phyloP scores from a whole-genome alignment of 1,140 invertebrate genomes.

The Amphibalanus amphitrite region DNA sequence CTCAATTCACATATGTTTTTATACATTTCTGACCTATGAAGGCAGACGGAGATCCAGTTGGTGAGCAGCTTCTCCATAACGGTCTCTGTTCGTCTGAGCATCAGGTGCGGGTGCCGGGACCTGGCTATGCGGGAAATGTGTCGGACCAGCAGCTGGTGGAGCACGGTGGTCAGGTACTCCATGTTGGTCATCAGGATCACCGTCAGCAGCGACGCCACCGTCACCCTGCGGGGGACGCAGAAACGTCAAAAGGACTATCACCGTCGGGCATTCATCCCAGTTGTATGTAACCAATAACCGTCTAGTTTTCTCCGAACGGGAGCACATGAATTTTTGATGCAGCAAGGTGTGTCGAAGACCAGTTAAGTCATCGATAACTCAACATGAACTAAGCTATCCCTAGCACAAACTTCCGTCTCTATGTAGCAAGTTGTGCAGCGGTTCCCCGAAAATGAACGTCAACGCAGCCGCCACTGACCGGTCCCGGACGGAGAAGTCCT shows the following conservation, averaged over 20 bases:
- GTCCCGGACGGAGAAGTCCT: conserved; percentile 77
- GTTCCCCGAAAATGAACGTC: too few relatives aligned
- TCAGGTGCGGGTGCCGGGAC: conserved; percentile 77
- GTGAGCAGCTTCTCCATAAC: conserved; percentile 98
- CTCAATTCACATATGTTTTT: not conserved
- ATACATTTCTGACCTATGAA: conserved; percentile 89
- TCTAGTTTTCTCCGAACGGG: too few relatives aligned
- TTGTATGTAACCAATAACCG: too few relatives aligned
- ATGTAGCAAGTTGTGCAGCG: too few relatives aligned
- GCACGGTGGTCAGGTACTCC: conserved; percentile 29
- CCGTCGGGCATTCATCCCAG: too few relatives aligned
- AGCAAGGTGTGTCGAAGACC: too few relatives aligned
- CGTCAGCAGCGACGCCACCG: not conserved
- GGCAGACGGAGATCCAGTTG: conserved; percentile 95
- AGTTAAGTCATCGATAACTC: too few relatives aligned
- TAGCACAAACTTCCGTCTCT: too few relatives aligned
- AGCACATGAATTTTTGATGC: too few relatives aligned
- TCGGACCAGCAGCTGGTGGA: conserved; percentile 64
- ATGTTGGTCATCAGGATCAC: conserved; percentile 2
- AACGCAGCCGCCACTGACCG: too few relatives aligned
- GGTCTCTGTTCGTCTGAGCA: conserved; percentile 85
- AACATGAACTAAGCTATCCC: too few relatives aligned
- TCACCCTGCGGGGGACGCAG: conserved; percentile 3
- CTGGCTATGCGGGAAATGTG: conserved; percentile 79
- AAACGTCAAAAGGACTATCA: too few relatives aligned